These are phyloP conservation scores for Ctenomys sociabilis DNA, from an alignment of 2,113 vertebrate genomes.

Conservation along the genomic window DNA sequence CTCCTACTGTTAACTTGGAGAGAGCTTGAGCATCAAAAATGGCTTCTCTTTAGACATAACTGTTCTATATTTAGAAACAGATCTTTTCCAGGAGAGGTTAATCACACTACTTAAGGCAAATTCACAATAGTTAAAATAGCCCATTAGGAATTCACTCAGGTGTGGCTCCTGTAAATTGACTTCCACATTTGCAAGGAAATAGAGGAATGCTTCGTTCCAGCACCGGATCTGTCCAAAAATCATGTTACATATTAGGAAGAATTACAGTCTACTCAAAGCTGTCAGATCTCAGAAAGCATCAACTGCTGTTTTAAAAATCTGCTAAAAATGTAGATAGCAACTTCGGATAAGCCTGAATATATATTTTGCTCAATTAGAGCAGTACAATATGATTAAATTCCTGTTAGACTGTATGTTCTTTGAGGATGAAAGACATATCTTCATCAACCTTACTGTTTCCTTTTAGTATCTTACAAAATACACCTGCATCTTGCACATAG, in stretches of 20 bases:
- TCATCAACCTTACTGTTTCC: background rate
- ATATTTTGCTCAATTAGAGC: constrained; percentile 24
- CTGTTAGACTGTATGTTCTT: background rate
- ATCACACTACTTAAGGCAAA: constrained; percentile 78
- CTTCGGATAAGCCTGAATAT: background rate
- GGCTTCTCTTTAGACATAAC: constrained; percentile 14
- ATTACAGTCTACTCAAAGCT: constrained; percentile 23
- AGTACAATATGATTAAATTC: background rate
- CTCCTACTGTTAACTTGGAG: background rate
- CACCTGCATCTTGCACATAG: background rate
- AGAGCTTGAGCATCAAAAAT: constrained; percentile 13
- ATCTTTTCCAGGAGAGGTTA: constrained; percentile 72
- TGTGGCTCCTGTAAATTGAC: constrained; percentile 73
- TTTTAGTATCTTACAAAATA: background rate
- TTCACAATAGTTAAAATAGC: constrained; percentile 80
- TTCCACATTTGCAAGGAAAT: constrained; percentile 69
- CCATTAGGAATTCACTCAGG: constrained; percentile 77
- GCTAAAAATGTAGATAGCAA: constrained; percentile 21
- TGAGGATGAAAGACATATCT: background rate
- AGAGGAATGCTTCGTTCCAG: constrained; percentile 38
- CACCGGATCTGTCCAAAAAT: constrained; percentile 46
- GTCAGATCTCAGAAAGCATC: constrained; percentile 16
- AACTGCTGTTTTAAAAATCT: constrained; percentile 49
- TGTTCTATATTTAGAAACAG: constrained; percentile 70
- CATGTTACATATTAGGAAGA: constrained; percentile 32